phyloP scores from a whole-genome alignment of 2,888 invertebrate species.

The Erebia ligea region DNA sequence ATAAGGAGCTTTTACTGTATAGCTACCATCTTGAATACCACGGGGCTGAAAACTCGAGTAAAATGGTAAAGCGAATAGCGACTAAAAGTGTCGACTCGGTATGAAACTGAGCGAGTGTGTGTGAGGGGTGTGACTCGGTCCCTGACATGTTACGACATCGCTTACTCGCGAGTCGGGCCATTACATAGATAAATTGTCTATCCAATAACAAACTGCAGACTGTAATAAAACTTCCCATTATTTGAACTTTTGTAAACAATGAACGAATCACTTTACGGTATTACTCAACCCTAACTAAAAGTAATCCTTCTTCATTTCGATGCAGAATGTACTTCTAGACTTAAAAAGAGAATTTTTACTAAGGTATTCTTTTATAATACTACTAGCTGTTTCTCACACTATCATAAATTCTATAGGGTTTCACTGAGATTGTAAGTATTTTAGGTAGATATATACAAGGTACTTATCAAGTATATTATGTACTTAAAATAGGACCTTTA shows the following conservation, averaged over 20 bases:
- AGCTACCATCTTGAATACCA: background rate
- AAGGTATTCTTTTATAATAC: too few species aligned
- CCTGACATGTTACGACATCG: slow-evolving; percentile 38
- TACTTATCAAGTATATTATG: too few species aligned
- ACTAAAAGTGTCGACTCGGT: slow-evolving; percentile 29
- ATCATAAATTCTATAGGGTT: too few species aligned
- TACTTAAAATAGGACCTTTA: too few species aligned
- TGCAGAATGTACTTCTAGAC: too few species aligned
- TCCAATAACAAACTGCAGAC: slow-evolving; percentile 36
- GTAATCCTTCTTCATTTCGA: too few species aligned
- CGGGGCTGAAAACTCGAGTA: background rate
- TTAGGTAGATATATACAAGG: too few species aligned
- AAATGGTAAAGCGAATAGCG: slow-evolving; percentile 24
- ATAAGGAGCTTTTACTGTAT: too few species aligned
- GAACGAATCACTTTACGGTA: background rate
- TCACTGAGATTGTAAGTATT: too few species aligned
- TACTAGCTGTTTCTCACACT: too few species aligned
- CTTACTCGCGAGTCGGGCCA: slow-evolving; percentile 32
- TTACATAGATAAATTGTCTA: slow-evolving; percentile 41
- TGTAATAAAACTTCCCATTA: slow-evolving; percentile 24
- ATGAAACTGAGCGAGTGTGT: slow-evolving; percentile 14
- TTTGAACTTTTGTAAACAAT: slow-evolving; percentile 18
- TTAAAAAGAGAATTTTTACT: too few species aligned
- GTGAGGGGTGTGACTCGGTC: slow-evolving; percentile 25
- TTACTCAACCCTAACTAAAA: too few species aligned